Evolutionary conservation across 2,888 invertebrate genomes (phyloP).

Genomic region (Lasioglossum morio): DNA sequence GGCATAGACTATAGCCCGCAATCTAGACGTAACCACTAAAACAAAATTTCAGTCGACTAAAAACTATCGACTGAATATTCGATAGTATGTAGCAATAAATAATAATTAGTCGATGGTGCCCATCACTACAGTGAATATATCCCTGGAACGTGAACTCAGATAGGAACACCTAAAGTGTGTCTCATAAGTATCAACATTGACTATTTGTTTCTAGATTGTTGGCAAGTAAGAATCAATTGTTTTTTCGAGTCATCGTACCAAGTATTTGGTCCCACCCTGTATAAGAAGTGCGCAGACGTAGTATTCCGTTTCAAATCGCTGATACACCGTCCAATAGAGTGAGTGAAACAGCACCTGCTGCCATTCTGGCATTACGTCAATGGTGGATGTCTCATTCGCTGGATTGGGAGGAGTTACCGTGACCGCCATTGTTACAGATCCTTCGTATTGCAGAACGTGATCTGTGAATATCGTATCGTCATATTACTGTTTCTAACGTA

Average conservation of each 20-base stretch:
- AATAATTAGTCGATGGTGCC: too few species aligned
- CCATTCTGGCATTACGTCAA: slow-evolving; percentile 82
- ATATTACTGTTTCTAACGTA: slow-evolving; percentile 49
- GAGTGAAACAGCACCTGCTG: slow-evolving; percentile 75
- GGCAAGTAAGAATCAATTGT: not conserved
- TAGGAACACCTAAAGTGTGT: not conserved
- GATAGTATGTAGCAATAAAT: too few species aligned
- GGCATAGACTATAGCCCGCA: too few species aligned
- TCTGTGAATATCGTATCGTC: slow-evolving; percentile 63
- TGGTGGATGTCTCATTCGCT: slow-evolving; percentile 78
- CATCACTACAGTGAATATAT: not conserved
- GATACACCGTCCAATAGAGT: slow-evolving; percentile 52
- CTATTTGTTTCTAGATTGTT: slow-evolving; percentile 3
- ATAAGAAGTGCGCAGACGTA: slow-evolving; percentile 59
- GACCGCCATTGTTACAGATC: slow-evolving; percentile 82
- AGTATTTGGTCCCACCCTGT: not conserved
- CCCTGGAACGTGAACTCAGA: slow-evolving; percentile 36
- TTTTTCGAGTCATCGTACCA: not conserved
- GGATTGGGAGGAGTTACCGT: slow-evolving; percentile 81
- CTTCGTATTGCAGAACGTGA: slow-evolving; percentile 70
- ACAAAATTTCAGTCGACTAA: too few species aligned
- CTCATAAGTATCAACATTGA: not conserved
- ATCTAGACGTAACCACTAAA: too few species aligned
- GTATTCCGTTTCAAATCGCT: slow-evolving; percentile 42
- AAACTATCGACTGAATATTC: too few species aligned